Conservation (phyloP, 2,888 invertebrate genomes). For the Argyra leucocephala region DNA sequence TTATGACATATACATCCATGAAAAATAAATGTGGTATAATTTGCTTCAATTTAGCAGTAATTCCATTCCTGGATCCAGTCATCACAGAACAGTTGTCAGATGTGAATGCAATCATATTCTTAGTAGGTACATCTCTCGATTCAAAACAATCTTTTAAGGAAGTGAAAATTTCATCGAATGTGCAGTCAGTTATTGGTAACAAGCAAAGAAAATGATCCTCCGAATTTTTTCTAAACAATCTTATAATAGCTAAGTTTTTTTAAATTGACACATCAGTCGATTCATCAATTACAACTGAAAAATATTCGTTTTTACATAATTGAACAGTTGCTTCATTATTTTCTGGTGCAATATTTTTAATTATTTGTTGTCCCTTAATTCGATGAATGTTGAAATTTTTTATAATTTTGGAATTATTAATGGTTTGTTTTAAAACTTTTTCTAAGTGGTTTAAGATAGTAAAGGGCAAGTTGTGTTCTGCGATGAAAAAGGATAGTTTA, state of each 20-base stretch:
- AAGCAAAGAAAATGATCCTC: too few relatives aligned
- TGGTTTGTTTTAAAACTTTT: constrained; percentile 12
- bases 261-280: constrained; percentile 15
- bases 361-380: constrained; percentile 10
- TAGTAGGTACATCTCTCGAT: too few relatives aligned
- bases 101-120: too few relatives aligned
- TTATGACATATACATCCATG: constrained; percentile 7
- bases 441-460: constrained; percentile 14
- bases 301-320: constrained; percentile 14
- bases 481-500: constrained; percentile 13
- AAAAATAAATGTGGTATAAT: constrained; percentile 9
- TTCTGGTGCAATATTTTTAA: constrained; percentile 13
- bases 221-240: too few relatives aligned
- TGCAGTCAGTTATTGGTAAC: too few relatives aligned
- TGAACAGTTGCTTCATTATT: constrained; percentile 12
- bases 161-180: too few relatives aligned
- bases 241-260: constrained; percentile 16
- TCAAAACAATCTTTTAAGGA: too few relatives aligned
- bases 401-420: constrained; percentile 14
- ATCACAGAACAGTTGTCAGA: too few relatives aligned
- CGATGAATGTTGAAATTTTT: constrained; percentile 14
- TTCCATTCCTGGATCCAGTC: too few relatives aligned
- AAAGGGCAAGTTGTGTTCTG: constrained; percentile 16
- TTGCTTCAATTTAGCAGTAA: too few relatives aligned
- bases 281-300: constrained; percentile 18